Evolutionary conservation across 2,888 invertebrate species (phyloP), one percentile per base, ranked within the genome.

Genomic region (Tipula helvola): DNA sequence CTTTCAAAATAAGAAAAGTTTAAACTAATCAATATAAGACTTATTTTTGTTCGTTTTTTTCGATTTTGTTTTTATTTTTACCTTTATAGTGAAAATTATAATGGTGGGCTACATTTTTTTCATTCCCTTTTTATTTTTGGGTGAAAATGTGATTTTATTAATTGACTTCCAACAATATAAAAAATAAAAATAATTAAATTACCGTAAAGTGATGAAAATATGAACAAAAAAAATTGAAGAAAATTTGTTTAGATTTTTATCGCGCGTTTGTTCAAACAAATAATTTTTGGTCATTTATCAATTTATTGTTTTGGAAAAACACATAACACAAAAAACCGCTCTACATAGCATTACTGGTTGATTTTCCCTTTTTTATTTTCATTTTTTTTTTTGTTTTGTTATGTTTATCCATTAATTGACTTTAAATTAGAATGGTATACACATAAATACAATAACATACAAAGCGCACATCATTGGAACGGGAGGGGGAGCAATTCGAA

Each of bases 181-280:
- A 44, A 8, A 44, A 44, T 10, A 52, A 52, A 52, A 52, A 16
- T 16, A 71, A 10, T 71, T 71, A 71, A 71, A 71, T 71, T 71
- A 71, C 71, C 71, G 71, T 71, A 71, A 71, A 71, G 71, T 71
- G 71, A 71, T 71, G 71, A 71, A 71, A 71, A 71, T 71, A 71
- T 71, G 71, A 28, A 71, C 28, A 28, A 28, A 28, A 71, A 71
- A 71, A 71, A 18, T 28, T 28, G 12, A 71, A 71, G 18, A 71
- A 71, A 71, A 71, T 71, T 71, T 71, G 28, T 71, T 71, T 71
- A 71, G 71, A 28, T 71, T 71, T 71, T 71, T 18, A 71, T 71
- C 71, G 71, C 71, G 71, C 71, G 71, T 71, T 71, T 71, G 71
- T 71, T 28, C 71, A 71, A 71, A 71, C 28, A 71, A 71, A 71